phyloP scores from a whole-genome alignment of 1,140 invertebrate genomes.

The Drosophila orosa region DNA sequence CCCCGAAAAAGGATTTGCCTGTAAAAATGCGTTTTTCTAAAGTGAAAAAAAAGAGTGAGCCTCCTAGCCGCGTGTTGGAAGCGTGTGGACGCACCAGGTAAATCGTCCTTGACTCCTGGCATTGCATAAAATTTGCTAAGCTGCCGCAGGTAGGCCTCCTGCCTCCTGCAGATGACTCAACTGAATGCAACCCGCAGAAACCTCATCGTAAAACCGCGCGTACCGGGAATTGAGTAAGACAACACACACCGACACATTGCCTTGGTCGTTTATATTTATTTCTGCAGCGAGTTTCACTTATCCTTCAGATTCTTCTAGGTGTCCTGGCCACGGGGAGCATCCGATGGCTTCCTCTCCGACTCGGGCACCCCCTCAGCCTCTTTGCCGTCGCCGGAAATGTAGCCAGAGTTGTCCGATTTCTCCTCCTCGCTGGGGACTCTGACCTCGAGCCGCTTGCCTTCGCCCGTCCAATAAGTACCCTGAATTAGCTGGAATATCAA shows the following conservation, averaged over 20 bases:
- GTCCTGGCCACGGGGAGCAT: background rate
- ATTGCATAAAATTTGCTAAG: constrained; percentile 62
- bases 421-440: background rate
- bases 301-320: background rate
- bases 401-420: background rate
- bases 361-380: background rate
- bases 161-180: constrained; percentile 54
- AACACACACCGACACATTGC: background rate
- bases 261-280: constrained; percentile 28
- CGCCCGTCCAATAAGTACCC: background rate
- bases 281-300: constrained; percentile 1
- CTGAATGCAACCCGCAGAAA: constrained; percentile 72
- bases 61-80: constrained; percentile 37
- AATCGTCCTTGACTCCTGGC: constrained; percentile 35
- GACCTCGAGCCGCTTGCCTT: background rate
- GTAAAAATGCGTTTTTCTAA: constrained; percentile 19
- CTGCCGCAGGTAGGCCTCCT: constrained; percentile 48
- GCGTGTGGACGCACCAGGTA: constrained; percentile 43
- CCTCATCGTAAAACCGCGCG: constrained; percentile 54
- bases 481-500: background rate
- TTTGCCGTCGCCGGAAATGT: background rate
- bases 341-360: no score
- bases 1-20: constrained; percentile 13
- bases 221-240: constrained; percentile 34
- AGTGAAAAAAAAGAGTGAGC: constrained; percentile 41